Evolutionary conservation across 2,113 vertebrate species (phyloP), one percentile per base, ranked within the genome.

Genomic region (Bos javanicus): DNA sequence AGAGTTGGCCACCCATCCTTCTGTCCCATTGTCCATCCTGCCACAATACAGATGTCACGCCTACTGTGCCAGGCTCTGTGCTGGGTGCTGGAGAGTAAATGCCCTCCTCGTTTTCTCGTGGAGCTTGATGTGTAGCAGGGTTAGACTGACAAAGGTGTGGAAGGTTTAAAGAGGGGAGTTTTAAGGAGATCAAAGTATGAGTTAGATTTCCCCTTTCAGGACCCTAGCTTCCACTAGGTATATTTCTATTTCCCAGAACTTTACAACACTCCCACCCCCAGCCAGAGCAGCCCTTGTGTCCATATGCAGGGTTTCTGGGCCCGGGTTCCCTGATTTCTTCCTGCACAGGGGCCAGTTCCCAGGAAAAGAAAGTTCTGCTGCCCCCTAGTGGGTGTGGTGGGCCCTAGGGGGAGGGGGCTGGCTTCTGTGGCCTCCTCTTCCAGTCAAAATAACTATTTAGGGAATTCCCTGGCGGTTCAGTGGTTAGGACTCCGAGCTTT

Each of bases 351-450:
- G 30, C 76, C 64, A 54, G 87, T 48, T 91, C 87, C 30, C 36
- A 36, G 28, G 28, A 46, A 90, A 87, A 74, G 71, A 74, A 59
- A 16, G 43, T 59, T 85, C 48, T 96, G 74, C 78, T 96, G 85
- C 94, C 92, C 96, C 64, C 96, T 96, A 90, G 92, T 91, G 97
- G 80, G 15, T 23, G 1, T 60, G 46, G 3, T 74, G 87, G 57
- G 80, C 48, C 23, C 36, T 14, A 30, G 54, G 4, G 48, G 28
- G 54, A 6, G 62, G 78, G 30, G 25, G 16, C 81, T 48, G 33
- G 82, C 76, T 95, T 30, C 62, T 57, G 62, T 43, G 94, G 80
- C 48, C 19, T 67, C 81, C 28, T 81, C 17, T 74, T 94, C 36
- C 83, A 93, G 67, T 82, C 12, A 64, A 81, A 91, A 33, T 88